Evolutionary conservation across 2,888 invertebrate genomes (phyloP).

Genomic region (Charanyca ferruginea): DNA sequence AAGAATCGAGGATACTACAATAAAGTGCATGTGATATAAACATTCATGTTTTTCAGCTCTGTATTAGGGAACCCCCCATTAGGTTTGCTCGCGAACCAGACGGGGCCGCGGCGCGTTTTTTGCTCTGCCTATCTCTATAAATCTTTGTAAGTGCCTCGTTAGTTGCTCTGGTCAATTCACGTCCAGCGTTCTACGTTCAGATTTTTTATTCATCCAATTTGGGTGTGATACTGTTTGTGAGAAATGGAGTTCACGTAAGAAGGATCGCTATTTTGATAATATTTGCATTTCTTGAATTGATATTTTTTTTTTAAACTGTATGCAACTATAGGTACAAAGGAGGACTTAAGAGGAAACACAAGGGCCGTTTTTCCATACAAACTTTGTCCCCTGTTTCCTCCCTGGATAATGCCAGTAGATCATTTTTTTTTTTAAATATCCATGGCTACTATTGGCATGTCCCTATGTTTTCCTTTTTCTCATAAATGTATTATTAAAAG

Average conservation of each 20-base stretch:
- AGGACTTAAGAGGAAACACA: no score
- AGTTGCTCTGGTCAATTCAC: constrained; percentile 83
- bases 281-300: constrained; percentile 22
- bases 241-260: constrained; percentile 32
- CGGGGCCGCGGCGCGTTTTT: constrained; percentile 79
- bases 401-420: no score
- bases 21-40: constrained; percentile 75
- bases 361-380: no score
- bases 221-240: constrained; percentile 61
- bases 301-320: background rate
- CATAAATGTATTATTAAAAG: no score
- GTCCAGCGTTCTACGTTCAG: constrained; percentile 74
- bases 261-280: background rate
- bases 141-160: constrained; percentile 86
- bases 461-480: no score
- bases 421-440: no score
- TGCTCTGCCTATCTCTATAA: constrained; percentile 83
- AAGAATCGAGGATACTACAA: constrained; percentile 66
- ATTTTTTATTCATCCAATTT: constrained; percentile 80
- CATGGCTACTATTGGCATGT: no score
- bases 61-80: constrained; percentile 73
- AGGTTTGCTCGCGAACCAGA: constrained; percentile 71
- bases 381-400: no score
- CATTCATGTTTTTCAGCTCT: constrained; percentile 73
- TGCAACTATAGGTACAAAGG: no score